Evolutionary conservation across 2,888 invertebrate species (phyloP).

Genomic region (Agriopis aurantiaria): DNA sequence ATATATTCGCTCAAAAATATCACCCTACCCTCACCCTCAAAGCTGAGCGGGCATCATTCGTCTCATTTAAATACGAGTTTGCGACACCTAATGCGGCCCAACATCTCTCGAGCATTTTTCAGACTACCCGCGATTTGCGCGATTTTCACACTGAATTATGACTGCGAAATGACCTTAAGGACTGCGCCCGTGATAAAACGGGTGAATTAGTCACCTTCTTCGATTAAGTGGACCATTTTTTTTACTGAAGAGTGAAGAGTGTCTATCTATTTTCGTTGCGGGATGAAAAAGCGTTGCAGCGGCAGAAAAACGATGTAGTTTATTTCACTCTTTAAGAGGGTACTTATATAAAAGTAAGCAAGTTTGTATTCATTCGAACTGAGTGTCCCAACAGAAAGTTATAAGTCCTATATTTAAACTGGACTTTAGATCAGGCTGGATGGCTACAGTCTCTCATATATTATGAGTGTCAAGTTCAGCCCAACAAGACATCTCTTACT

Average conservation of each 20-base stretch:
- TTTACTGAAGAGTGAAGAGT: slow-evolving; percentile 17
- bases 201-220: slow-evolving; percentile 41
- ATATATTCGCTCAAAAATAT: slow-evolving; percentile 11
- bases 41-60: slow-evolving; percentile 62
- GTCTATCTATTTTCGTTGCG: slow-evolving; percentile 24
- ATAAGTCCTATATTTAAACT: neutral
- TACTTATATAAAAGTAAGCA: too few relatives aligned
- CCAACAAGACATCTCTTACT: too few relatives aligned
- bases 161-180: slow-evolving; percentile 43
- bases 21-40: slow-evolving; percentile 35
- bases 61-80: slow-evolving; percentile 81
- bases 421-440: neutral
- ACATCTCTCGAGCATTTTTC: slow-evolving; percentile 68
- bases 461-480: too few relatives aligned
- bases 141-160: slow-evolving; percentile 48
- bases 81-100: slow-evolving; percentile 70
- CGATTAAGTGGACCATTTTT: slow-evolving; percentile 36
- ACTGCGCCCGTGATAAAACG: slow-evolving; percentile 42
- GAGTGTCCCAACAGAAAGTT: neutral
- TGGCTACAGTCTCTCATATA: neutral
- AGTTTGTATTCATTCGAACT: too few relatives aligned
- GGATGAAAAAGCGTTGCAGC: neutral
- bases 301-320: neutral
- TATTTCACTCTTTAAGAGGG: neutral
- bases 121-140: slow-evolving; percentile 50